Evolutionary conservation across 2,113 vertebrate genomes (phyloP).

Genomic region (Phoenicopterus ruber): DNA sequence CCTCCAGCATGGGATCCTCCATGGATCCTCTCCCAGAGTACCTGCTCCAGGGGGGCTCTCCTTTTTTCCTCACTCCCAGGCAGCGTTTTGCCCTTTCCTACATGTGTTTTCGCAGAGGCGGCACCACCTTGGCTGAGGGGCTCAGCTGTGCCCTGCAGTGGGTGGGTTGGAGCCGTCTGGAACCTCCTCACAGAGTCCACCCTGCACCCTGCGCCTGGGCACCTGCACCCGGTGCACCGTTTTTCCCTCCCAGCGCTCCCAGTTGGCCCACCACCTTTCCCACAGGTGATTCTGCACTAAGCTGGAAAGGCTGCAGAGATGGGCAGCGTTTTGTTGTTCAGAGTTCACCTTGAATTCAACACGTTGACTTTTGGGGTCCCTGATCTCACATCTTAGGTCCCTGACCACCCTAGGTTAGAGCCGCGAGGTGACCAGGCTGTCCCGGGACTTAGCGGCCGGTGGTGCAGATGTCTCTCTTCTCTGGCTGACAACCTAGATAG

Average conservation of each 20-base stretch:
- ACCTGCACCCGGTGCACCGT: neutral
- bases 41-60: neutral
- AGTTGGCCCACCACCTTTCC: neutral
- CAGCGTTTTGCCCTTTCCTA: neutral
- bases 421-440: neutral
- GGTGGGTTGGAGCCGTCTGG: too few relatives aligned
- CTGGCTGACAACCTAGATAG: neutral
- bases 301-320: neutral
- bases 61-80: neutral
- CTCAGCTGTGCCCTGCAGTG: too few relatives aligned
- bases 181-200: neutral
- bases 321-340: neutral
- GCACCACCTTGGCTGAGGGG: too few relatives aligned
- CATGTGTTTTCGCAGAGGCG: neutral
- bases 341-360: neutral
- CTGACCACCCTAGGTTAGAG: neutral
- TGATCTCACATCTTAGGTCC: neutral
- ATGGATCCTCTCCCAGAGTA: rapidly evolving
- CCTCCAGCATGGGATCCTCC: neutral
- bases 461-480: neutral
- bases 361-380: neutral
- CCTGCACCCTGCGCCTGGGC: too few relatives aligned
- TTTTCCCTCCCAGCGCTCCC: neutral
- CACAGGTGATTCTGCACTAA: rapidly evolving
- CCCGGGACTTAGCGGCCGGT: neutral